These are phyloP conservation scores for Drosophila suzukii DNA, from an alignment of 1,140 invertebrate species.

Conservation along the genomic window DNA sequence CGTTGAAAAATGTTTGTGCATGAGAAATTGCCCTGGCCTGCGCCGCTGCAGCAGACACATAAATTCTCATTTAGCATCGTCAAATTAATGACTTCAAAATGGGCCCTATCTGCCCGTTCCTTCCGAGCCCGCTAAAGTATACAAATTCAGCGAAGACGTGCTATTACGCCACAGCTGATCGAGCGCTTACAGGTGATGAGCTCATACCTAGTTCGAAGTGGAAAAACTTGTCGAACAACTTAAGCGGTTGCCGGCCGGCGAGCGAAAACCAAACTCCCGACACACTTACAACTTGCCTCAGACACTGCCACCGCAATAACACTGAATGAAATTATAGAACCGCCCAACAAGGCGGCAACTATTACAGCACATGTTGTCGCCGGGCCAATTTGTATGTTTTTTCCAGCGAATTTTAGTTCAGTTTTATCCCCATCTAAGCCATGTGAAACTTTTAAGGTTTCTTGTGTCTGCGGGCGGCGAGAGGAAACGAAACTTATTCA, in stretches of 20 bases:
- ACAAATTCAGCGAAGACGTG: slow-evolving; percentile 20
- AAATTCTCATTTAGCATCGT: slow-evolving; percentile 80
- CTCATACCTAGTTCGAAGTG: slow-evolving; percentile 49
- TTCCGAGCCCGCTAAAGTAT: background rate
- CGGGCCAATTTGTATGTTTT: slow-evolving; percentile 15
- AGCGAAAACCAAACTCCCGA: background rate
- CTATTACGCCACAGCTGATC: slow-evolving; percentile 59
- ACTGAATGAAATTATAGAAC: slow-evolving; percentile 73
- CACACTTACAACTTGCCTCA: slow-evolving; percentile 53
- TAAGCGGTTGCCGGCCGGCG: slow-evolving; percentile 73
- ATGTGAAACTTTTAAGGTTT: slow-evolving; percentile 61
- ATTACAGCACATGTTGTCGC: slow-evolving; percentile 27
- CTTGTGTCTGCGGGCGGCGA: slow-evolving; percentile 16
- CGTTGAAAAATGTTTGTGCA: slow-evolving; percentile 76
- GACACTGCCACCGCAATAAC: slow-evolving; percentile 16
- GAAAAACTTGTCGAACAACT: slow-evolving; percentile 78
- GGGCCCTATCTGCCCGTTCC: slow-evolving; percentile 27
- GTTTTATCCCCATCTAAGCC: slow-evolving; percentile 37
- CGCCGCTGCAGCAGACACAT: slow-evolving; percentile 72
- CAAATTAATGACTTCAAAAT: slow-evolving; percentile 79
- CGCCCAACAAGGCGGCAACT: slow-evolving; percentile 30
- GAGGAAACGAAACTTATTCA: slow-evolving; percentile 57
- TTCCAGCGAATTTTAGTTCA: slow-evolving; percentile 16
- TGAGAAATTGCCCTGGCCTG: slow-evolving; percentile 64
- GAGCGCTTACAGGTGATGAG: slow-evolving; percentile 52